These are phyloP conservation scores for Pseudorhombus dupliciocellatus DNA, from an alignment of 2,113 vertebrate species.

Conservation along the genomic window DNA sequence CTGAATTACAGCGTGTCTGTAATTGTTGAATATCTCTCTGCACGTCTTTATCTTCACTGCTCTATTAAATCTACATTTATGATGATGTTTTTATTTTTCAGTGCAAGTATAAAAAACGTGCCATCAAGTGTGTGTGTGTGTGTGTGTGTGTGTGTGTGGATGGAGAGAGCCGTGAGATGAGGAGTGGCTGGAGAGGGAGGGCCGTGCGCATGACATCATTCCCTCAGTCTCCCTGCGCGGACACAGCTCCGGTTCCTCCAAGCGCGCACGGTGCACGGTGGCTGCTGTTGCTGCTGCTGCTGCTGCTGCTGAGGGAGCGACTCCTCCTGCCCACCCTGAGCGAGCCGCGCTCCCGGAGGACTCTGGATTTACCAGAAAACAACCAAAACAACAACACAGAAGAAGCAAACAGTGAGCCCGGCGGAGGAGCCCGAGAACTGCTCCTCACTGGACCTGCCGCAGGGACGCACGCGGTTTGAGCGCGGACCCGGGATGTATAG, in stretches of 20 bases:
- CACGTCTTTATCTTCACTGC: not conserved
- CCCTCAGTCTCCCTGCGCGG: constrained; percentile 70
- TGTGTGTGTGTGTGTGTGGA: constrained; percentile 14
- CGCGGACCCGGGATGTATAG: constrained; percentile 65
- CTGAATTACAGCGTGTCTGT: not conserved
- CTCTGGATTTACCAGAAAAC: constrained; percentile 65
- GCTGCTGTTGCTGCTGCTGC: constrained; percentile 51
- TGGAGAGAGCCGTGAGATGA: constrained; percentile 52
- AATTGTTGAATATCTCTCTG: not conserved
- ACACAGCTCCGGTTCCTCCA: constrained; percentile 74
- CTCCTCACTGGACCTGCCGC: constrained; percentile 70
- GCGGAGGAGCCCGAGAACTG: constrained; percentile 43
- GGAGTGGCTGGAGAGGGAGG: constrained; percentile 72
- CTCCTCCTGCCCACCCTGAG: constrained; percentile 74
- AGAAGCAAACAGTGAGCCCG: constrained; percentile 36
- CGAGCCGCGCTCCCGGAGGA: constrained; percentile 72
- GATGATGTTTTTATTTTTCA: not conserved
- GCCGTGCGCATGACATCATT: constrained; percentile 82
- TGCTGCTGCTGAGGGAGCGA: constrained; percentile 74
- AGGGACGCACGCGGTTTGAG: constrained; percentile 62
- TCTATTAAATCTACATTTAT: not conserved
- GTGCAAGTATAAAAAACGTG: not conserved
- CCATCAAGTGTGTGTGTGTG: not conserved
- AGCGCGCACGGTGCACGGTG: constrained; percentile 74
- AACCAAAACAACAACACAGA: not conserved